phyloP scores from a whole-genome alignment of 2,797 vertebrate genomes.

The Fratercula arctica region DNA sequence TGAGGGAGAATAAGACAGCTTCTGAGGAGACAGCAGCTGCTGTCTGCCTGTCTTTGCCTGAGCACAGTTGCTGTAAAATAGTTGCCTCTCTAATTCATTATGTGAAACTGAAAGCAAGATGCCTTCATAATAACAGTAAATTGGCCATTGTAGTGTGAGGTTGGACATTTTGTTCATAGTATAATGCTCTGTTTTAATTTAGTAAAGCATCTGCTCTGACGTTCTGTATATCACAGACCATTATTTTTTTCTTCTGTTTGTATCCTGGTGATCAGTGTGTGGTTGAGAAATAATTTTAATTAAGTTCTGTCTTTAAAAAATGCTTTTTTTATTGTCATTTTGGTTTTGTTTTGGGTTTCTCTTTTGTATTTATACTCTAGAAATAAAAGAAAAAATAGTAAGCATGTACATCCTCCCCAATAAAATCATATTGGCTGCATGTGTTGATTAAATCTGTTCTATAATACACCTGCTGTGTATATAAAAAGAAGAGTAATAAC shows the following conservation, averaged over 20 bases:
- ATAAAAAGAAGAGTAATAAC: neutral
- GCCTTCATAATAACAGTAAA: neutral
- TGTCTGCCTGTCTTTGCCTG: neutral
- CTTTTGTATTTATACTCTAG: neutral
- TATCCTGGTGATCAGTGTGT: neutral
- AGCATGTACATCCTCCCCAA: neutral
- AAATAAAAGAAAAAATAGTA: neutral
- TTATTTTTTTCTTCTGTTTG: neutral
- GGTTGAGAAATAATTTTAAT: slow-evolving; percentile 10
- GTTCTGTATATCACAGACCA: neutral
- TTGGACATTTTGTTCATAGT: neutral
- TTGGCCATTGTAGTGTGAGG: neutral
- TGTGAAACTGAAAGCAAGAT: neutral
- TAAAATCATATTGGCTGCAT: neutral
- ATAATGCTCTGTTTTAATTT: slow-evolving; percentile 1
- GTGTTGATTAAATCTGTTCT: neutral
- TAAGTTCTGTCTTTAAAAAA: neutral
- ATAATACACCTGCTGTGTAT: neutral
- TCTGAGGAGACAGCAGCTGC: neutral
- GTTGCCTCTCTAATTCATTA: neutral
- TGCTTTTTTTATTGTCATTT: neutral
- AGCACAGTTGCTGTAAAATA: neutral
- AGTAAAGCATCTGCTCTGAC: neutral
- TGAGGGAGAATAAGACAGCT: neutral
- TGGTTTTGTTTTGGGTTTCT: neutral